These are phyloP conservation scores for Protobothrops mucrosquamatus DNA, from an alignment of 2,113 vertebrate species.

Conservation along the genomic window DNA sequence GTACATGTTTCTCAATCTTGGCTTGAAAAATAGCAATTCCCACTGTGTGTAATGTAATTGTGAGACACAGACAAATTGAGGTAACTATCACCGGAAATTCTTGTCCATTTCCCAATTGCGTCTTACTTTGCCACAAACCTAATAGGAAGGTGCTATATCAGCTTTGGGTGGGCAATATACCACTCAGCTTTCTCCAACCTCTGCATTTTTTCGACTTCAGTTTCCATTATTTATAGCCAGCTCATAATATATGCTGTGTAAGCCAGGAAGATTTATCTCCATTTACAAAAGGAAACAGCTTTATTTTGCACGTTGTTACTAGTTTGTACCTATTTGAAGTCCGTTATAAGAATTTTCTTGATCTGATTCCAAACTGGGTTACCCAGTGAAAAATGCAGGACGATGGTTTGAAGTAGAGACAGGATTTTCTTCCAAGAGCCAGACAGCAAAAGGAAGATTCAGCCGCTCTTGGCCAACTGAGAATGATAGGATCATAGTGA, in stretches of 20 bases:
- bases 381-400: neutral
- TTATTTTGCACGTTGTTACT: neutral
- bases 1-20: neutral
- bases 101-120: neutral
- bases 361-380: neutral
- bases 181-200: neutral
- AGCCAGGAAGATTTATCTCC: neutral
- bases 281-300: neutral
- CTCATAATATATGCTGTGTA: neutral
- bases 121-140: neutral
- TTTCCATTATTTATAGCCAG: neutral
- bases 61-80: neutral
- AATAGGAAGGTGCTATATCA: too few species aligned
- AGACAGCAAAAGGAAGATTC: neutral
- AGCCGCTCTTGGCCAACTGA: neutral
- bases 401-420: neutral
- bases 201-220: neutral
- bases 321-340: neutral
- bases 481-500: neutral
- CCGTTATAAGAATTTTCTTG: neutral
- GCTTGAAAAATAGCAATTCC: neutral
- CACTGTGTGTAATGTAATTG: neutral
- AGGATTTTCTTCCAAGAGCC: neutral
- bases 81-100: neutral
- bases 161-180: neutral